Percentiles rank a stretch among this genome's conserved stretches.
Evolutionary conservation across 2,113 vertebrate genomes (phyloP).

Genomic region (Chaetorhynchus papuensis): DNA sequence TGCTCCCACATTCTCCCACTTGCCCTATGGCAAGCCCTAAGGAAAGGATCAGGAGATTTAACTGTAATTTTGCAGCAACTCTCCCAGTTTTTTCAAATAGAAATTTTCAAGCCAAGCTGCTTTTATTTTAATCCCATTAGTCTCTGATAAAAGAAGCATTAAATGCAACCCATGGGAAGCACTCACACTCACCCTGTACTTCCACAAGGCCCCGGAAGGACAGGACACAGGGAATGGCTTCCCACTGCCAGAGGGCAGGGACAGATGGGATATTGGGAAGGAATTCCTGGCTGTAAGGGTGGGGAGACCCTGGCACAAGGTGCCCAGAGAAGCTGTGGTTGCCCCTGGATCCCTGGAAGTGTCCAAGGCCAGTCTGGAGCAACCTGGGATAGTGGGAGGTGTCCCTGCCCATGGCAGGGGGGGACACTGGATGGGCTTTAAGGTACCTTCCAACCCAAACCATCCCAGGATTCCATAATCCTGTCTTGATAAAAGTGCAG

Average conservation of each 20-base stretch:
- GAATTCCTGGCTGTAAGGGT: not conserved
- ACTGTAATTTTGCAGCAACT: not conserved
- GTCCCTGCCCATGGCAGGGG: not conserved
- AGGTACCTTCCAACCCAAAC: not conserved
- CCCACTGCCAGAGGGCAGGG: not conserved
- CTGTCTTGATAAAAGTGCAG: not conserved
- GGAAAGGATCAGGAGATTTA: not conserved
- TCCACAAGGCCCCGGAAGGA: not conserved
- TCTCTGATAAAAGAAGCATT: not conserved
- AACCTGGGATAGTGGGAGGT: rapidly evolving
- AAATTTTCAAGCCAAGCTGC: not conserved
- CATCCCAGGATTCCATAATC: not conserved
- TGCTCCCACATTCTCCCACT: not conserved
- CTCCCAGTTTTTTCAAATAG: not conserved
- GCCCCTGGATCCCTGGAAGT: not conserved
- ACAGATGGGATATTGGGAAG: not conserved
- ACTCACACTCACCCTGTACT: not conserved
- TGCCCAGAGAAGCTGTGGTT: not conserved
- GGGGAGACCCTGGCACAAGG: rapidly evolving
- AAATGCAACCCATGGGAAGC: not conserved
- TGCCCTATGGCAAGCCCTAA: not conserved
- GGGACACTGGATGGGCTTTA: not conserved
- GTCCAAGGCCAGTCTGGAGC: not conserved
- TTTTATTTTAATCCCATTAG: not conserved
- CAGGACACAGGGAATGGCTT: not conserved